These are phyloP conservation scores for Eustalomyia histrio DNA, from an alignment of 2,888 invertebrate species.

Conservation along the genomic window DNA sequence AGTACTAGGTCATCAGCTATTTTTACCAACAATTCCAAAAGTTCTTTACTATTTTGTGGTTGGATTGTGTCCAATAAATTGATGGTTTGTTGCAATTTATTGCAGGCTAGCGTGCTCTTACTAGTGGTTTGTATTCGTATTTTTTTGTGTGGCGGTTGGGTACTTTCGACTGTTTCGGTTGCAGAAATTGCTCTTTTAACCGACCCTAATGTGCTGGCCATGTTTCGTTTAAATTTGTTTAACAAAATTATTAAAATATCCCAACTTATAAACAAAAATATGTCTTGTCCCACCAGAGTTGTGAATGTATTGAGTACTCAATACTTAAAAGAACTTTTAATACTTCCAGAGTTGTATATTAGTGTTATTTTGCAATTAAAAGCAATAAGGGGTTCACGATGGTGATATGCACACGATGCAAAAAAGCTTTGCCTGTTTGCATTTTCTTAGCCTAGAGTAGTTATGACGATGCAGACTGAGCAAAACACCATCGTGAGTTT, in stretches of 20 bases:
- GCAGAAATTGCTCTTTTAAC: conserved; percentile 67
- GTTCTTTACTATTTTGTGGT: conserved; percentile 69
- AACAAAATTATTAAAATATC: neutral
- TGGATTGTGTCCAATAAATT: conserved; percentile 67
- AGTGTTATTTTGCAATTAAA: too few relatives aligned
- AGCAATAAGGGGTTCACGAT: too few relatives aligned
- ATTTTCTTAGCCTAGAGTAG: too few relatives aligned
- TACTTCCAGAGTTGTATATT: too few relatives aligned
- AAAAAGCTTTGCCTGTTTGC: too few relatives aligned
- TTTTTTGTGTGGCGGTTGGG: conserved; percentile 70
- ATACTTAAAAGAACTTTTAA: too few relatives aligned
- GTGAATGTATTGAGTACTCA: too few relatives aligned
- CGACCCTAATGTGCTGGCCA: conserved; percentile 49
- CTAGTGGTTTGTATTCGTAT: conserved; percentile 72
- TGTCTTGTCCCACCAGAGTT: too few relatives aligned
- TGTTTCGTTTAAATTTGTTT: neutral
- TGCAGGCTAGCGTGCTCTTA: conserved; percentile 56
- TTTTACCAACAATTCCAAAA: conserved; percentile 75
- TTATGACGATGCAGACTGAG: too few relatives aligned
- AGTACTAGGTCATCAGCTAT: conserved; percentile 75
- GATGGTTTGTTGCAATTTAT: conserved; percentile 69
- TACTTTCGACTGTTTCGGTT: conserved; percentile 67
- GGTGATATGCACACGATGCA: too few relatives aligned
- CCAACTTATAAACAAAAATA: too few relatives aligned
- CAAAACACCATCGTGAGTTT: too few relatives aligned